Evolutionary conservation across 1,140 invertebrate species (phyloP), one percentile per base, ranked within the genome.

Genomic region (Bombus confusus): DNA sequence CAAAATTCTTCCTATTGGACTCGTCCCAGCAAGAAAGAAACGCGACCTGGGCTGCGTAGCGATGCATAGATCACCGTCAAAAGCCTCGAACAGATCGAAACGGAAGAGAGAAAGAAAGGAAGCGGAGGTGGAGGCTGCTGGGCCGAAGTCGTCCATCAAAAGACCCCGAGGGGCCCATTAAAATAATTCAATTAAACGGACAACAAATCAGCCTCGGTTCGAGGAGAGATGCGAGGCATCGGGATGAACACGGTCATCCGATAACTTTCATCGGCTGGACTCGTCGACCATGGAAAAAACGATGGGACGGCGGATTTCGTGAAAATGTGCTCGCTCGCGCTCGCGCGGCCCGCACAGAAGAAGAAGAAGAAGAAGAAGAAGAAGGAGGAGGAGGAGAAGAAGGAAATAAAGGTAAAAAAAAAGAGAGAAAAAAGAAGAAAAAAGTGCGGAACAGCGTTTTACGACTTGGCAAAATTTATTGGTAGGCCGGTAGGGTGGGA

Each of bases 381-480:
- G 25, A n/a, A 47, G 34, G 39, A 5, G 18, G 6, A n/a, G 41
- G 28, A n/a, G 28, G 1, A 10, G 31, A 31, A 31, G 3, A 52
- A 31, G 22, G 31, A 52, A 47, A 52, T 9, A 22, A 52, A 31
- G 5, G 13, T 25, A n/a, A 25, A 25, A 43, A 43, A 31, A n/a
- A 43, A 9, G 3, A 72, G 22, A 39, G 13, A 18, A 43, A 18
- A 28, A 22, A 37, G 15, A 52, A 52, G 31, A 82, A 47, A 80
- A 22, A 69, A 66, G 43, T 83, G 47, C 75, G 59, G 75, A 64
- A 83, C 83, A 39, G 84, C 86, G 85, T 87, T 92, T 91, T 92
- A 93, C 90, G 91, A 92, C 88, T 94, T 92, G 92, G 91, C 90
- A 87, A 85, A 93, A 94, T 92, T 94, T 94, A 93, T 93, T 93